Percentiles rank a stretch among this genome's conserved stretches.
Conservation (phyloP, 2,113 vertebrate genomes). For the Brachyhypopomus gauderio region DNA sequence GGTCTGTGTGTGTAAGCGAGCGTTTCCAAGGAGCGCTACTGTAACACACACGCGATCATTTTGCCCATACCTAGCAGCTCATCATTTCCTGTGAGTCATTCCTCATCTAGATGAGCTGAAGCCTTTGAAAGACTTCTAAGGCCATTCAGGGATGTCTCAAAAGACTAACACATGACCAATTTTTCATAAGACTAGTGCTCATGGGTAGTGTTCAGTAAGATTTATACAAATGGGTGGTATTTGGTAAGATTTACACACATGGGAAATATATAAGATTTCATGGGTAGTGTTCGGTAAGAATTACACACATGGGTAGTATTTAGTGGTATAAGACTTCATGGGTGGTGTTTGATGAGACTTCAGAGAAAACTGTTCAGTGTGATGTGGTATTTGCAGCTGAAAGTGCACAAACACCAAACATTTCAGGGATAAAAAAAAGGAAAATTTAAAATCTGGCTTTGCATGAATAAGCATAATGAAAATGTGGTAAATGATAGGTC, state of each 20-base stretch:
- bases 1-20: too few species aligned
- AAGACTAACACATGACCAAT: too few species aligned
- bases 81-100: neutral
- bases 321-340: neutral
- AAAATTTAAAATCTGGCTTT: neutral
- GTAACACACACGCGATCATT: neutral
- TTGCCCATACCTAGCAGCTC: neutral
- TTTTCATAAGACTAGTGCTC: too few species aligned
- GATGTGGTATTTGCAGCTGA: neutral
- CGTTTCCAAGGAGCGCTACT: neutral
- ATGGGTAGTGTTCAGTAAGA: too few species aligned
- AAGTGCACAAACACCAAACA: neutral
- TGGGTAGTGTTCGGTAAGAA: too few species aligned
- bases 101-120: neutral
- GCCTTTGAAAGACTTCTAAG: neutral
- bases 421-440: neutral
- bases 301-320: neutral
- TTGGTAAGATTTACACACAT: neutral
- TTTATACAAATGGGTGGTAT: neutral
- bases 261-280: too few species aligned
- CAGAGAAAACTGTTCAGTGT: neutral
- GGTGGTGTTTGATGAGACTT: neutral
- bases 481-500: conserved; percentile 1
- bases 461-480: conserved; percentile 19
- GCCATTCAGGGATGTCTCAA: neutral